phyloP scores from a whole-genome alignment of 2,888 invertebrate species.

The Ochropleura plecta region DNA sequence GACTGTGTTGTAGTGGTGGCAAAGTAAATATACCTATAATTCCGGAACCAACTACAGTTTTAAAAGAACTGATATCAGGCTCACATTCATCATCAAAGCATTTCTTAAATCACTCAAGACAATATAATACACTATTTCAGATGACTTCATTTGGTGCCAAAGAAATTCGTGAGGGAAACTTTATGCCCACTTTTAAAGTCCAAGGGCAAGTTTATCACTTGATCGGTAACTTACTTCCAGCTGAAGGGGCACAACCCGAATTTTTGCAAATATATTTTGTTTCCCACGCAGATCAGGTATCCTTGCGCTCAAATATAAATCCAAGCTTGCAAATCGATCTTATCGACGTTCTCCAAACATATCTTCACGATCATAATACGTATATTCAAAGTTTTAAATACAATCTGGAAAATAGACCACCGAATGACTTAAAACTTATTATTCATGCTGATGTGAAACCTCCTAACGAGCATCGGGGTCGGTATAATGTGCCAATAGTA shows the following conservation, averaged over 20 bases:
- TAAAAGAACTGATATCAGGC: slow-evolving; percentile 1
- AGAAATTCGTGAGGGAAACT: slow-evolving; percentile 20
- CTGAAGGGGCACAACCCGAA: no score
- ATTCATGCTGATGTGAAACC: slow-evolving; percentile 44
- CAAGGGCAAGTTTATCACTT: no score
- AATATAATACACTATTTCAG: no score
- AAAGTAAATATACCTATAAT: not conserved
- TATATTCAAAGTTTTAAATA: slow-evolving; percentile 46
- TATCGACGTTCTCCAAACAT: slow-evolving; percentile 47
- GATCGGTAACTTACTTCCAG: no score
- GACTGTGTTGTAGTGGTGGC: slow-evolving; percentile 23
- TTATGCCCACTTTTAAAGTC: no score
- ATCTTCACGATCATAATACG: slow-evolving; percentile 39
- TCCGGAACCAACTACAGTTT: not conserved
- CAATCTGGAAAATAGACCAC: slow-evolving; percentile 40
- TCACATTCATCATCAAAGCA: slow-evolving; percentile 2
- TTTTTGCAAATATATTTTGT: slow-evolving; percentile 2
- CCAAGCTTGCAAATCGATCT: slow-evolving; percentile 44
- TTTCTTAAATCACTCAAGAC: not conserved
- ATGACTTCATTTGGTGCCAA: not conserved
- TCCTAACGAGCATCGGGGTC: slow-evolving; percentile 32
- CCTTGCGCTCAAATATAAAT: slow-evolving; percentile 44
- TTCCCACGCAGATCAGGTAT: slow-evolving; percentile 41
- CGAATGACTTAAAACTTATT: slow-evolving; percentile 32
- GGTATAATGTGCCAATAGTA: slow-evolving; percentile 49